These are phyloP conservation scores for Metallyticus violacea DNA, from an alignment of 2,888 invertebrate genomes.

Conservation along the genomic window DNA sequence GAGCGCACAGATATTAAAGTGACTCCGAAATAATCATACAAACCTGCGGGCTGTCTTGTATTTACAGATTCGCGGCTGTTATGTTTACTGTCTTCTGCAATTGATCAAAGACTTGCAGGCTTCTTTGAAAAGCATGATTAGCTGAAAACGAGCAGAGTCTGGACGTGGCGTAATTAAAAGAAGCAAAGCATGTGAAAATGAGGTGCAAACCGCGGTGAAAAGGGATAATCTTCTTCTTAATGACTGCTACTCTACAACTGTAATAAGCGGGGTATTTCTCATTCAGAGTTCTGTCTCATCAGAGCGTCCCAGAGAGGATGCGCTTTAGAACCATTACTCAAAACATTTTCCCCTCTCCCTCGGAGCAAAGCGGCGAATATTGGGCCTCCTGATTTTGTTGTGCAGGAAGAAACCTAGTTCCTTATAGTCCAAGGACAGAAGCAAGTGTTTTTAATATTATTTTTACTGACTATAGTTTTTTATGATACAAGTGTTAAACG, in stretches of 20 bases:
- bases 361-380: no score
- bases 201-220: neutral
- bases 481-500: no score
- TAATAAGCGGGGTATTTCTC: neutral
- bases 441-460: no score
- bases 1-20: no score
- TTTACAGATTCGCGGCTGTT: neutral
- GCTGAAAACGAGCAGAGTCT: neutral
- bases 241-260: neutral
- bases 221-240: neutral
- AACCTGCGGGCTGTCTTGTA: no score
- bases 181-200: neutral
- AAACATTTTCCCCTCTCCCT: no score
- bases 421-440: no score
- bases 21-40: neutral
- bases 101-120: neutral
- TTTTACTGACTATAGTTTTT: no score
- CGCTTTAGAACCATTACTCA: no score
- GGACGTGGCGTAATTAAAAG: neutral
- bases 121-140: neutral
- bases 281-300: neutral
- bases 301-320: neutral
- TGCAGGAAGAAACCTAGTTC: no score
- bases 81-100: neutral
- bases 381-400: no score